Evolutionary conservation across 2,797 vertebrate species (phyloP).

Genomic region (Microcaecilia unicolor): DNA sequence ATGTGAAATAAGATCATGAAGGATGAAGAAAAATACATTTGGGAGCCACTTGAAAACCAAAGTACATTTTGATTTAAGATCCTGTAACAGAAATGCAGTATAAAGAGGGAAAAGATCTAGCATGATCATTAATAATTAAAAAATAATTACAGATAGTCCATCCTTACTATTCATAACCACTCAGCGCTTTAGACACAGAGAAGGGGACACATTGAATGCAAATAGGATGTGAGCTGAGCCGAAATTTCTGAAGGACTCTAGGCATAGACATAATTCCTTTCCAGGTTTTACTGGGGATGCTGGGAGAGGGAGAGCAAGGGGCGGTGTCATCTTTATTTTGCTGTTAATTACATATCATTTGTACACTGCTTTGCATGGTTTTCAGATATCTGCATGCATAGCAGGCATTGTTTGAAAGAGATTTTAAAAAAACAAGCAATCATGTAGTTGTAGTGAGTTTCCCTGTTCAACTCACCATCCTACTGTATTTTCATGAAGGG

Average conservation of each 20-base stretch:
- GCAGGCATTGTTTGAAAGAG: neutral
- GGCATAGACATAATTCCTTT: too few relatives aligned
- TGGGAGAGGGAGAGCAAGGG: too few relatives aligned
- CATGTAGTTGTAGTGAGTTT: too few relatives aligned
- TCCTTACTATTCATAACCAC: conserved; percentile 59
- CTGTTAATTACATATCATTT: conserved; percentile 23
- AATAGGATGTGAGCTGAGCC: conserved; percentile 47
- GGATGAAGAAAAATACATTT: conserved; percentile 53
- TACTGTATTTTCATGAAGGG: too few relatives aligned
- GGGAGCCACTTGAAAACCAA: conserved; percentile 50
- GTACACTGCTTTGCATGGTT: conserved; percentile 3
- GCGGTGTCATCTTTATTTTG: conserved; percentile 17
- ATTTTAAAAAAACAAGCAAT: conserved; percentile 9
- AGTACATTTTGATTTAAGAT: conserved; percentile 61
- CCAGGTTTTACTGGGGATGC: too few relatives aligned
- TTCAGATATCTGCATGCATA: too few relatives aligned
- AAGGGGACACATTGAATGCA: too few relatives aligned
- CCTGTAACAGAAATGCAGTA: conserved; percentile 61
- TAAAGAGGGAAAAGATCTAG: conserved; percentile 60
- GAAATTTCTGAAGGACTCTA: conserved; percentile 8
- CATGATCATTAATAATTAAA: conserved; percentile 70
- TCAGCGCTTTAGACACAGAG: conserved; percentile 61
- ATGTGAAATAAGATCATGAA: conserved; percentile 53
- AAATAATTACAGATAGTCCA: conserved; percentile 65
- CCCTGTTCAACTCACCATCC: too few relatives aligned